Base-by-base conservation (phyloP, 2,113 vertebrate genomes). In the Gallinago jamesoni region DNA sequence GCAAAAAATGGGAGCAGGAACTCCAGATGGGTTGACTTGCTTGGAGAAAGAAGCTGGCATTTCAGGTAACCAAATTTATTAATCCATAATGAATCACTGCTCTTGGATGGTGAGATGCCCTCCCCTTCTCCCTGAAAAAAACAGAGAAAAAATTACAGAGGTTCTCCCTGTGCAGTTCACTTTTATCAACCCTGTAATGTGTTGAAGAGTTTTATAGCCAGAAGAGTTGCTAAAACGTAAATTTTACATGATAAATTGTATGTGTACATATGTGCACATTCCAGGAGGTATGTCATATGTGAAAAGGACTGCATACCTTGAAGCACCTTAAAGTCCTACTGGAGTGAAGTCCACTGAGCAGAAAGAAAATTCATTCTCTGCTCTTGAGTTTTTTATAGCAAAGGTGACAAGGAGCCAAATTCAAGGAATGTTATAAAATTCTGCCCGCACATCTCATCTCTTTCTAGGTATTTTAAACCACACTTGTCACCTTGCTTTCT, bases 391-490 rank as follows among this genome's bases (percentile, higher is more conserved):
- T 86, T 88, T 76, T 30, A 27, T 14, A 90, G 53, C 35, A 27
- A 82, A 91, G 70, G 84, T 41, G 81, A 21, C 19, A 8, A 73
- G 57, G 30, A 94, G 33, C 19, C 67, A 52, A 75, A 73, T 41
- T 73, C 70, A 33, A 72, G 39, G 28, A 4, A 6, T 23, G 14
- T 53, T 74, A 35, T 27, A 57, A 80, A 31, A 39, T 72, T 82
- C 62, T 85, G 39, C 39, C 13, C 0, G 0, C 74, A 77, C 18
- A 10, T 17, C 41, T 91, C 60, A 41, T n/a, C 35, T 68, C 69
- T 68, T 87, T 88, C 27, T 3, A 85, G 81, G 62, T 35, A 45
- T 73, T 95, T 87, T 50, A 82, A 82, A 91, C 19, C 37, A 33
- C 13, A 4, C n/a, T 81, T 86, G n/a, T 87, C 84, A 50, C 41